A percentile compares a stretch with the other conserved stretches of the same genome.
These are phyloP conservation scores for Thera obeliscata DNA, from an alignment of 2,888 invertebrate genomes.

Conservation along the genomic window DNA sequence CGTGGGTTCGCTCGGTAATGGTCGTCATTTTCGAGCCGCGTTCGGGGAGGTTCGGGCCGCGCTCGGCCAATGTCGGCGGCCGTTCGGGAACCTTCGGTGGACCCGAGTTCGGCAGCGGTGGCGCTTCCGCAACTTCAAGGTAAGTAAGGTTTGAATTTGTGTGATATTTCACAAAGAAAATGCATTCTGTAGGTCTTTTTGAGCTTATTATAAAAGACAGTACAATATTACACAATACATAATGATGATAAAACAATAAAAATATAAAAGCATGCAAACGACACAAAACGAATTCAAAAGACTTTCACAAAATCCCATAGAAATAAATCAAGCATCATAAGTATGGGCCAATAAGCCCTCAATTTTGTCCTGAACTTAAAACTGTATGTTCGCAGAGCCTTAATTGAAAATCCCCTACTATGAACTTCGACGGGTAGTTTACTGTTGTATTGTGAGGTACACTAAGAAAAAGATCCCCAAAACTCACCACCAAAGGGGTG, in stretches of 20 bases:
- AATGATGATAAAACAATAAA: background rate
- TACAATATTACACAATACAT: background rate
- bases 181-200: background rate
- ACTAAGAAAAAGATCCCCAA: too few species aligned
- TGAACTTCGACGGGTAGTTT: too few species aligned
- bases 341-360: background rate
- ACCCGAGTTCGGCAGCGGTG: slow-evolving; percentile 65
- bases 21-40: slow-evolving; percentile 50
- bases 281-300: background rate
- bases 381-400: too few species aligned
- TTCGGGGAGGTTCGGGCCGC: slow-evolving; percentile 58
- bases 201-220: too few species aligned
- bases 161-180: slow-evolving; percentile 2
- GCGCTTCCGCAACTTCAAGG: slow-evolving; percentile 51
- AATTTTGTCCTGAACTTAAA: too few species aligned
- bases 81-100: slow-evolving; percentile 63
- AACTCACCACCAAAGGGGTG: too few species aligned
- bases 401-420: too few species aligned
- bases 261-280: background rate
- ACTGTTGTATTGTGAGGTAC: too few species aligned
- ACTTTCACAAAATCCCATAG: background rate
- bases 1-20: slow-evolving; percentile 43
- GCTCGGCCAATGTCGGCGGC: slow-evolving; percentile 56
- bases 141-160: slow-evolving; percentile 24
- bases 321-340: background rate